Base-by-base conservation (phyloP, 1,140 invertebrate genomes). In the Anastatus disparis region DNA sequence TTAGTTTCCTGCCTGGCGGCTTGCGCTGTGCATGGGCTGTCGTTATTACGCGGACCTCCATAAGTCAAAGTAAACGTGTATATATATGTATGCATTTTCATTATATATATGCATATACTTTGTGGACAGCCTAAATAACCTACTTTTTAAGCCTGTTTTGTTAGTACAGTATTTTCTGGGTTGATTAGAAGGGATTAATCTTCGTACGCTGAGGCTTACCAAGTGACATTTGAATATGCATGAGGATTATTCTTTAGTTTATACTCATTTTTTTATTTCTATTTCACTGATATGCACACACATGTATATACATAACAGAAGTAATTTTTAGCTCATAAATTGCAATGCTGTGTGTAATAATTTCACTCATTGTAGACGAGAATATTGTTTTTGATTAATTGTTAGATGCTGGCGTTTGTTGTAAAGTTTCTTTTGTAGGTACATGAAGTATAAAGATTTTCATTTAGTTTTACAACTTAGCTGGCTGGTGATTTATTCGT, bases 141-240 rank as follows among this genome's bases (percentile, higher is more conserved):
- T 52, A 52, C 40, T 52, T 67, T 66, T 62, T 55, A 6, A 4
- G 3, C 42, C 3, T n/a, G n/a, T 17, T 31, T 56, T 66, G 50
- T 56, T 42, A 6, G 38, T 20, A 55, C 29, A 17, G 53, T 31
- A 52, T 13, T 15, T 35, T 38, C 31, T 12, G 10, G 35, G 24
- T 20, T 38, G 29, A 56, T 58, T 67, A 58, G 20, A 22, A 52
- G 22, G 24, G 66, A 69, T 69, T 69, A 69, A 61, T 61, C 46
- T 61, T 27, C 20, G 13, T 52, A 26, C 17, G 35, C 8, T 38
- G 20, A 42, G 42, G 31, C 31, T 3, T 12, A 2, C 15, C 35
- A 20, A 31, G 31, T 55, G 53, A 67, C 40, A 58, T 12, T 9
- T 52, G 38, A 58, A 67, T 52, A 61, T 53, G 66, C 31, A 53